These are phyloP conservation scores for Choloepus hoffmanni DNA, from an alignment of 2,113 vertebrate species.

Conservation along the genomic window DNA sequence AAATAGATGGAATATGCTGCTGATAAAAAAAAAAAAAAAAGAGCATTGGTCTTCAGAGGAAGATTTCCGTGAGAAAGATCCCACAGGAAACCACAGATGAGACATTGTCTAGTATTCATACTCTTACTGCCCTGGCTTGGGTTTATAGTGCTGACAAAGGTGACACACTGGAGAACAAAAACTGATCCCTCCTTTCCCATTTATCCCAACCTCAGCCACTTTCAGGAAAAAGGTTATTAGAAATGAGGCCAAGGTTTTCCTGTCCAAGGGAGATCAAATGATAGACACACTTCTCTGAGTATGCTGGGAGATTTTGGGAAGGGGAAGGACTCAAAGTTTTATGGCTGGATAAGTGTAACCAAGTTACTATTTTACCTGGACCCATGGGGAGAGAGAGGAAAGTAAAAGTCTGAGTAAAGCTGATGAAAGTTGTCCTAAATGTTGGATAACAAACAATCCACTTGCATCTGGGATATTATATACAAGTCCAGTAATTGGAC, in stretches of 20 bases:
- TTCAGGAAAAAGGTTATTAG: neutral
- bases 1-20: too few species aligned
- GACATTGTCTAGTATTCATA: neutral
- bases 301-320: neutral
- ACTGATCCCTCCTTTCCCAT: neutral
- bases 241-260: neutral
- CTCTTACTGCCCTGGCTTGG: neutral
- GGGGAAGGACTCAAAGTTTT: neutral
- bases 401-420: too few species aligned
- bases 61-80: neutral
- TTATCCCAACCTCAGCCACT: neutral
- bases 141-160: neutral
- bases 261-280: neutral
- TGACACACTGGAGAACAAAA: neutral
- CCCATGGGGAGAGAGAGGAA: neutral
- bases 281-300: neutral
- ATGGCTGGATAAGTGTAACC: neutral
- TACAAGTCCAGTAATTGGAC: neutral
- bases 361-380: neutral
- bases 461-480: neutral
- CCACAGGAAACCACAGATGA: neutral
- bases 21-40: too few species aligned
- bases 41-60: too few species aligned
- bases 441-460: neutral
- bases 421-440: neutral